phyloP scores from a whole-genome alignment of 2,113 vertebrate species.

The Cacatua alba region DNA sequence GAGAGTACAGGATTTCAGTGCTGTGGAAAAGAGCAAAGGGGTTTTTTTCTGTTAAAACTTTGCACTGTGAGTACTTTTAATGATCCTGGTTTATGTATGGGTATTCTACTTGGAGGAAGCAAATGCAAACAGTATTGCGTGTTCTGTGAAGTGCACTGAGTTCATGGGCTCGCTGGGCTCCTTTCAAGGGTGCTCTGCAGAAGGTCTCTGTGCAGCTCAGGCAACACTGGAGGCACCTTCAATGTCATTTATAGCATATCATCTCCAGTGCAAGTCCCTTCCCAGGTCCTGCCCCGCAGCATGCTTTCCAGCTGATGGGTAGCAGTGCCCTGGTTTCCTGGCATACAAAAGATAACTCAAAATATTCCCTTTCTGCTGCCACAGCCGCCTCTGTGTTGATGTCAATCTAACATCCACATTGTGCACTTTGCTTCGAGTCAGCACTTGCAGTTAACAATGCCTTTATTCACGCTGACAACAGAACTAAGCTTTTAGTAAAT shows the following conservation, averaged over 20 bases:
- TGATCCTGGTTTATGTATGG: not conserved
- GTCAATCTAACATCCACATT: constrained; percentile 12
- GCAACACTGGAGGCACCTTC: not conserved
- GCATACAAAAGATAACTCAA: constrained; percentile 32
- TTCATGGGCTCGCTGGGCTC: rapidly evolving
- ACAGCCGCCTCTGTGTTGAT: not conserved
- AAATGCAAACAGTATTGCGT: rapidly evolving
- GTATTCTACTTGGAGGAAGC: not conserved
- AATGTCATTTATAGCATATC: not conserved
- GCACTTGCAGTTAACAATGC: constrained; percentile 45
- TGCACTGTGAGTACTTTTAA: not conserved
- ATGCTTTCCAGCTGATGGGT: not conserved
- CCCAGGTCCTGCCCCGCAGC: not conserved
- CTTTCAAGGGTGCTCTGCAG: not conserved
- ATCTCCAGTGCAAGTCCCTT: not conserved
- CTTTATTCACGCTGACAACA: constrained; percentile 51
- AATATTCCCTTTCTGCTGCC: constrained; percentile 25
- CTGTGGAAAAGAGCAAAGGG: constrained; percentile 16
- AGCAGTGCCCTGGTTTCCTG: not conserved
- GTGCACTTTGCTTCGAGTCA: constrained; percentile 43
- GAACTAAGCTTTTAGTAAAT: constrained; percentile 37
- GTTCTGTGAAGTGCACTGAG: not conserved
- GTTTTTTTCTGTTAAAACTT: constrained; percentile 2
- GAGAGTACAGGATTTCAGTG: constrained; percentile 16
- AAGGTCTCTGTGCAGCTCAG: not conserved